Evolutionary conservation across 2,113 vertebrate species (phyloP), one percentile per base, ranked within the genome.

Genomic region (Panthera uncia): DNA sequence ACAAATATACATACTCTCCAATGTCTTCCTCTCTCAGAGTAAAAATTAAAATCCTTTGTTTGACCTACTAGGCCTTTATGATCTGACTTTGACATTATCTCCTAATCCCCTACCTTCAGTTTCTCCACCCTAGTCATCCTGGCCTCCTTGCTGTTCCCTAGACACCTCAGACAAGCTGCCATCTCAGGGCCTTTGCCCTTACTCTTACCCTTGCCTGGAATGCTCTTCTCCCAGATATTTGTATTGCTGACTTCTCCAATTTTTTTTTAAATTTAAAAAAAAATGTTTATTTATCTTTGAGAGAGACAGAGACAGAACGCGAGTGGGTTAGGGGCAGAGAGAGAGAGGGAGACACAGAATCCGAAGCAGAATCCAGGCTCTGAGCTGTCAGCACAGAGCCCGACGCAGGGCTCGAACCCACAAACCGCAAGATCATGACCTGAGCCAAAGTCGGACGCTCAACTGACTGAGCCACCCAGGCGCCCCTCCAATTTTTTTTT

Each of bases 191-290:
- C 63, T 89, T 84, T 89, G 69, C 13, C 66, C 31, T 66, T 78
- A 50, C 4, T 83, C 4, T 69, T 33, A 11, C 50, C 19, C 69
- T 36, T 88, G 19, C n/a, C 41, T 38, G 4, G 18, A 88, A 15
- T 55, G 19, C 5, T 89, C 25, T 88, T 88, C 19, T 65, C n/a
- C 25, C 52, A 83, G 61, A 63, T 83, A 91, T 38, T 84, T 94
- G 29, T 33, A 57, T 33, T 78, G 41, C 61, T 45, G 73, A 36
- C 63, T 50, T 88, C 61, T 74, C 86, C 16, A 50, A 2, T 55
- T 88, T 7, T 45, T 88, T 87, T 23, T 71, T 73, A 36, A 9
- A 45, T 1, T 45, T 8, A 0, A 0, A 1, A 45, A 45, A 45
- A 45, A 45, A 45, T 45, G 45, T 45, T 45, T 45, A 45, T 45